A percentile compares a stretch with the other conserved stretches of the same genome.
phyloP scores from a whole-genome alignment of 2,888 invertebrate genomes.

The Lasioglossum malachurum region DNA sequence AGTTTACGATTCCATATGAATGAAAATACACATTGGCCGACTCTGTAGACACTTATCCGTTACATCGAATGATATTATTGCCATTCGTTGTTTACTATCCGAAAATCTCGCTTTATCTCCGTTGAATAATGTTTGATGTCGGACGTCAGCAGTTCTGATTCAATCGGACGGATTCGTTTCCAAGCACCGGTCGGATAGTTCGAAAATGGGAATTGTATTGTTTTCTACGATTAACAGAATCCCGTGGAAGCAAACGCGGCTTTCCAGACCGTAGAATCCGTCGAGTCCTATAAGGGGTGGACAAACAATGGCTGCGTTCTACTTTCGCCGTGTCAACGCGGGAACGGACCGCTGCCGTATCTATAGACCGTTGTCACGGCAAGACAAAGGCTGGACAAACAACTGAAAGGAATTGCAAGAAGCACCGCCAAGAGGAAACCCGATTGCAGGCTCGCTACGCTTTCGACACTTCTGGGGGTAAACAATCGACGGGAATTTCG shows the following conservation, averaged over 20 bases:
- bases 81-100: neutral
- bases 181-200: neutral
- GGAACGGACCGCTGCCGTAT: neutral
- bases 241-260: neutral
- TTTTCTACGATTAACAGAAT: neutral
- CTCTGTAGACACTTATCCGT: neutral
- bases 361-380: neutral
- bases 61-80: no score
- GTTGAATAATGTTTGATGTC: neutral
- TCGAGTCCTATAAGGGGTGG: neutral
- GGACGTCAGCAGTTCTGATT: neutral
- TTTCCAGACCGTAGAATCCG: neutral
- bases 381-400: slow-evolving; percentile 13
- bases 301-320: slow-evolving; percentile 2
- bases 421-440: slow-evolving; percentile 1
- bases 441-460: slow-evolving; percentile 16
- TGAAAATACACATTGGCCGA: neutral
- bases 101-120: neutral
- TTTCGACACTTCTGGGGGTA: neutral
- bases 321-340: neutral
- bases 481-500: slow-evolving; percentile 19
- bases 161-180: neutral
- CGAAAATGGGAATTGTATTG: slow-evolving; percentile 1
- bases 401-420: slow-evolving; percentile 4
- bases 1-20: no score